A percentile compares a stretch with the other conserved stretches of the same genome.
These are phyloP conservation scores for Drosophila villosipedis DNA, from an alignment of 2,888 invertebrate genomes.

Conservation along the genomic window DNA sequence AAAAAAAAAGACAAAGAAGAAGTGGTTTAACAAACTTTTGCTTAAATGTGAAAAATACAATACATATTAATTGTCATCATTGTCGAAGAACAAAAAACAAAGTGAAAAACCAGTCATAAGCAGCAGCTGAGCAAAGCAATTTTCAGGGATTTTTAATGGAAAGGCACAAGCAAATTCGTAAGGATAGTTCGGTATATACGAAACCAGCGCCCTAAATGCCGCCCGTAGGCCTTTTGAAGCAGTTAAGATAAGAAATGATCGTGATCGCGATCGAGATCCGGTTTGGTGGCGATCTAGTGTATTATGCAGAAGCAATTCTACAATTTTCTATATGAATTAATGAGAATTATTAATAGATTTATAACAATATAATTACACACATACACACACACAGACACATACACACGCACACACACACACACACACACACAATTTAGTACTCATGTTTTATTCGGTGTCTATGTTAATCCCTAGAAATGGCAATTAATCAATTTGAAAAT, in stretches of 20 bases:
- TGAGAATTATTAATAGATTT: slow-evolving; percentile 33
- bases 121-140: slow-evolving; percentile 65
- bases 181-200: slow-evolving; percentile 42
- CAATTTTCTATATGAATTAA: slow-evolving; percentile 37
- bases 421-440: slow-evolving; percentile 48
- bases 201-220: slow-evolving; percentile 70
- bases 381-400: slow-evolving; percentile 2
- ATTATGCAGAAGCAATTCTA: slow-evolving; percentile 48
- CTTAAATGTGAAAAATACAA: slow-evolving; percentile 61
- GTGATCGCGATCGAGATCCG: background rate
- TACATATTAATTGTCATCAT: slow-evolving; percentile 57
- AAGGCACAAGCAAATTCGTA: slow-evolving; percentile 47
- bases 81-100: slow-evolving; percentile 12
- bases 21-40: slow-evolving; percentile 45
- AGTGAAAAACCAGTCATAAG: slow-evolving; percentile 44
- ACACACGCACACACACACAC: background rate
- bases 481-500: slow-evolving; percentile 68
- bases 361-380: slow-evolving; percentile 7
- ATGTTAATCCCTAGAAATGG: slow-evolving; percentile 70
- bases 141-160: slow-evolving; percentile 80
- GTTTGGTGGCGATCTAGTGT: slow-evolving; percentile 26
- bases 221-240: slow-evolving; percentile 77
- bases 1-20: slow-evolving; percentile 27
- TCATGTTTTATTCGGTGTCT: slow-evolving; percentile 77
- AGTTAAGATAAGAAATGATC: slow-evolving; percentile 33